Conservation (phyloP, 2,113 vertebrate genomes). For the Oreotrochilus melanogaster region DNA sequence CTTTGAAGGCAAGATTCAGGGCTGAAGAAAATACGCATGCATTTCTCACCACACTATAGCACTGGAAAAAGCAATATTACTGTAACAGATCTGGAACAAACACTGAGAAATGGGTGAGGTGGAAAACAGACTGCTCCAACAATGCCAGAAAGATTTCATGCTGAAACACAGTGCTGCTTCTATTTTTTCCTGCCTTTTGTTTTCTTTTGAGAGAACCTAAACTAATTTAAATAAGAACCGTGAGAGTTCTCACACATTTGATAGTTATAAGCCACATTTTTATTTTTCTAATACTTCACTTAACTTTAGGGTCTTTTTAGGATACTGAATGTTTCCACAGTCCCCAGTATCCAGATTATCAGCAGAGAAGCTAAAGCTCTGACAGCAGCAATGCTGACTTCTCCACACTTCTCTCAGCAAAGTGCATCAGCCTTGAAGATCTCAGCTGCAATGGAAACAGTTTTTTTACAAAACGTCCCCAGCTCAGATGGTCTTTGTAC, state of each 20-base stretch:
- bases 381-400: neutral
- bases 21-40: conserved; percentile 43
- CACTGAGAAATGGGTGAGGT: conserved; percentile 3
- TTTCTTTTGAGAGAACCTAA: neutral
- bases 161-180: neutral
- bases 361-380: neutral
- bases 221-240: neutral
- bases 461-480: neutral
- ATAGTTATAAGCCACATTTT: neutral
- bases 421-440: neutral
- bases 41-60: conserved; percentile 60
- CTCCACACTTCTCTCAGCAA: neutral
- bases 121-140: neutral
- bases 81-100: conserved; percentile 62
- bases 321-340: neutral
- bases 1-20: conserved; percentile 67
- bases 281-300: neutral
- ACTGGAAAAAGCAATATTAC: conserved; percentile 64
- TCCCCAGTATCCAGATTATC: neutral
- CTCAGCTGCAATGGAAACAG: neutral
- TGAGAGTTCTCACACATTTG: neutral
- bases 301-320: neutral
- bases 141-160: conserved; percentile 29
- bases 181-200: neutral
- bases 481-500: neutral